These are phyloP conservation scores for Trypoxylon attenuatum DNA, from an alignment of 2,888 invertebrate genomes.

Conservation along the genomic window DNA sequence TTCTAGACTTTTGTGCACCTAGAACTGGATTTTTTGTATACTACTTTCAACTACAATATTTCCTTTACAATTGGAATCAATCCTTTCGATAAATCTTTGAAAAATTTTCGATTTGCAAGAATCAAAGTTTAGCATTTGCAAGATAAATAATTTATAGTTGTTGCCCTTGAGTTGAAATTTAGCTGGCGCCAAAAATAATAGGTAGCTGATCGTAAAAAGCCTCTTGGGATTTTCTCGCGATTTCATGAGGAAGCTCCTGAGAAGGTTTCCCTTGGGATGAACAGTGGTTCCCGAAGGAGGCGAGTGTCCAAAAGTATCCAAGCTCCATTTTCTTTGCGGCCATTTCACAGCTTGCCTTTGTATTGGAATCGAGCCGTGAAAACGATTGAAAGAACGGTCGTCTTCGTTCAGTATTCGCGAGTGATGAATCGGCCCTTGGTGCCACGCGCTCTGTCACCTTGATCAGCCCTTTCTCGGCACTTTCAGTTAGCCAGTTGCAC, in stretches of 20 bases:
- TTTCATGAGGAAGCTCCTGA: too few relatives aligned
- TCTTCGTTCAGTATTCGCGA: conserved; percentile 57
- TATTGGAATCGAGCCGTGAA: conserved; percentile 42
- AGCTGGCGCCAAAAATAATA: too few relatives aligned
- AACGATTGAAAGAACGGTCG: conserved; percentile 36
- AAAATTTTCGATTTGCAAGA: too few relatives aligned
- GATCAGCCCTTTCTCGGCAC: neutral
- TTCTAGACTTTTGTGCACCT: neutral
- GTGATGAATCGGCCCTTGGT: conserved; percentile 57
- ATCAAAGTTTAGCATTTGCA: too few relatives aligned
- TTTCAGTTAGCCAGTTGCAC: neutral
- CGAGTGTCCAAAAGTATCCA: conserved; percentile 9
- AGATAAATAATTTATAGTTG: too few relatives aligned
- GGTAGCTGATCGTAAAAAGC: too few relatives aligned
- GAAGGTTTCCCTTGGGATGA: conserved; percentile 22
- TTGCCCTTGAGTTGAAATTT: too few relatives aligned
- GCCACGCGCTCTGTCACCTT: conserved; percentile 37
- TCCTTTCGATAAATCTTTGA: too few relatives aligned
- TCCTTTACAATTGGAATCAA: too few relatives aligned
- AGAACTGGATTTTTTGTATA: too few relatives aligned
- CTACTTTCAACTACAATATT: too few relatives aligned
- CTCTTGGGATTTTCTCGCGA: too few relatives aligned
- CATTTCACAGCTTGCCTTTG: conserved; percentile 24
- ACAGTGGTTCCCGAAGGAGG: conserved; percentile 14
- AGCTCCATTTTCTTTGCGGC: conserved; percentile 27